Evolutionary conservation across 2,113 vertebrate species (phyloP).

Genomic region (Setophaga coronata): DNA sequence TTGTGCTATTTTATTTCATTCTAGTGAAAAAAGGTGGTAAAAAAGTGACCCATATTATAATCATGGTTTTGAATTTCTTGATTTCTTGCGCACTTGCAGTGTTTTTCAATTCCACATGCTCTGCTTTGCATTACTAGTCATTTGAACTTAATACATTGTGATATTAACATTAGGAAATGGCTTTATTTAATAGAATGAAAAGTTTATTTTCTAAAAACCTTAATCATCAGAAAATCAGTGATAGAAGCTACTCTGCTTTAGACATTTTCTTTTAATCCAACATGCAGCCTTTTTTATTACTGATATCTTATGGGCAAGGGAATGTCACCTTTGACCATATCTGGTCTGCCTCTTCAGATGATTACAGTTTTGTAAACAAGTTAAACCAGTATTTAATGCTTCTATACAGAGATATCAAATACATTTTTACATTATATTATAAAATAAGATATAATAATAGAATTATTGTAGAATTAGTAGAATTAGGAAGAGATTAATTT

Average conservation of each 20-base stretch:
- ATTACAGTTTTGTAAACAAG: not conserved
- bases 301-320: not conserved
- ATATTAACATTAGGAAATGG: not conserved
- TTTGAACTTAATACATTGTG: not conserved
- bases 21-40: not conserved
- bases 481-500: not conserved
- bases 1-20: not conserved
- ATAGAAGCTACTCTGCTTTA: not conserved
- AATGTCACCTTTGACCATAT: not conserved
- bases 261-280: not conserved
- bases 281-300: not conserved
- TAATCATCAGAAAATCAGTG: not conserved
- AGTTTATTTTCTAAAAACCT: not conserved
- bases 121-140: not conserved
- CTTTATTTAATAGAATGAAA: not conserved
- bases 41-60: not conserved
- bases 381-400: not conserved
- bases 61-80: not conserved
- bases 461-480: not conserved
- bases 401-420: not conserved
- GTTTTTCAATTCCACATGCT: not conserved
- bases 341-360: not conserved
- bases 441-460: not conserved
- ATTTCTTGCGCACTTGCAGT: not conserved
- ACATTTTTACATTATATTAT: not conserved